Evolutionary conservation across 2,888 invertebrate genomes (phyloP).

Genomic region (Ethmia dodecea): DNA sequence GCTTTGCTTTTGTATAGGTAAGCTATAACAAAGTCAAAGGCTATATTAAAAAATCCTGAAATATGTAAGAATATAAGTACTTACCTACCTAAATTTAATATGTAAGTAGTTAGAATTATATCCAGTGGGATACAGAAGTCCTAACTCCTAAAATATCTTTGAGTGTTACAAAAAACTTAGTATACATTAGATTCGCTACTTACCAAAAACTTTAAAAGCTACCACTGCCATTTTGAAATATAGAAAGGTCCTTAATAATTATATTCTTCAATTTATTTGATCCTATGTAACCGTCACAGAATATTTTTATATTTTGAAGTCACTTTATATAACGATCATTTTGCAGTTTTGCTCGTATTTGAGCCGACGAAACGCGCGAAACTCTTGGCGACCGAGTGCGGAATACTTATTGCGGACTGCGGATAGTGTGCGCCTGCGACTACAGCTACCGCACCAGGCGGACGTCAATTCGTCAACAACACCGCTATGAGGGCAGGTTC

Average conservation of each 20-base stretch:
- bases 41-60: too few species aligned
- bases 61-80: too few species aligned
- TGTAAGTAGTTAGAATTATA: too few species aligned
- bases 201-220: slow-evolving; percentile 54
- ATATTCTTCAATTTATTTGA: slow-evolving; percentile 1
- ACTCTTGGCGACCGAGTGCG: slow-evolving; percentile 20
- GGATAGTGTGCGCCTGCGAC: background rate
- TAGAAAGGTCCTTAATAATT: slow-evolving; percentile 12
- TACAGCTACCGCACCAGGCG: slow-evolving; percentile 11
- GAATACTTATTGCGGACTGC: slow-evolving; percentile 5
- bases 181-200: too few species aligned
- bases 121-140: too few species aligned
- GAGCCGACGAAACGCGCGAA: slow-evolving; percentile 15
- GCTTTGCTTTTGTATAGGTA: too few species aligned
- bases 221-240: slow-evolving; percentile 53
- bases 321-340: slow-evolving; percentile 19
- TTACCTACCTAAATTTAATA: too few species aligned
- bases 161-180: too few species aligned
- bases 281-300: background rate
- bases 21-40: too few species aligned
- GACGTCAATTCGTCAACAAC: slow-evolving; percentile 15
- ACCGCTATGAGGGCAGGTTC: slow-evolving; percentile 9
- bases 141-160: too few species aligned
- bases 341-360: slow-evolving; percentile 7
- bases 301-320: slow-evolving; percentile 1